Evolutionary conservation across 2,113 vertebrate genomes (phyloP), one percentile per base, ranked within the genome.

Genomic region (Terrapene triunguis): DNA sequence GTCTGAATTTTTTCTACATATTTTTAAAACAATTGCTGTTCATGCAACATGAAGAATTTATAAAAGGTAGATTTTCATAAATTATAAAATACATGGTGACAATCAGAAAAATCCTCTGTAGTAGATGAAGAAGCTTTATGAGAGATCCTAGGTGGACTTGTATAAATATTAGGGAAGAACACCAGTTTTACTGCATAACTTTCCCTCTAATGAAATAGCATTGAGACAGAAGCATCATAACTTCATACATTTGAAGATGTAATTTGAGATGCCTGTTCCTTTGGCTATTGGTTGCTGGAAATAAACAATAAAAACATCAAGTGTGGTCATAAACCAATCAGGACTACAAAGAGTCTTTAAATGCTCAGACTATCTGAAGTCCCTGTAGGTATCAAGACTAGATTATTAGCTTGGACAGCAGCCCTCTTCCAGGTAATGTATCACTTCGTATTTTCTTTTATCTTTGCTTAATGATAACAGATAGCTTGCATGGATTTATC

Each of bases 301-400:
- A 96, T 97, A 98, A 97, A 97, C 95, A 11, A 5, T 95, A 35
- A 82, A 96, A 94, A 92, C 94, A 95, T 91, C 96, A 93, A 96
- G 96, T 94, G 96, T 96, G 48, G 69, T 95, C 81, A 85, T 85
- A 54, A 21, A 84, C 97, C 97, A 98, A 98, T 98, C 95, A 91
- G 93, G 84, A 91, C 92, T 95, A 89, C 84, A 93, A 95, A 95
- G 96, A 97, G 91, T 94, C 92, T 97, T 98, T 97, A 98, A 98
- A 97, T 95, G 92, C 93, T 96, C 93, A 90, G 82, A 92, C 93
- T 92, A 88, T 96, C 93, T 95, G 94, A 96, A 94, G 89, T 51
- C 90, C 97, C 80, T 83, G 10, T 85, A 76, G 80, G 83, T 95
- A 10, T 54, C 84, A 91, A 92, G 80, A 95, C 92, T 89, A 32